A percentile compares a stretch with the other conserved stretches of the same genome.
These are phyloP conservation scores for Caenorhabditis auriculariae DNA, from an alignment of 2,888 invertebrate genomes.

Conservation along the genomic window DNA sequence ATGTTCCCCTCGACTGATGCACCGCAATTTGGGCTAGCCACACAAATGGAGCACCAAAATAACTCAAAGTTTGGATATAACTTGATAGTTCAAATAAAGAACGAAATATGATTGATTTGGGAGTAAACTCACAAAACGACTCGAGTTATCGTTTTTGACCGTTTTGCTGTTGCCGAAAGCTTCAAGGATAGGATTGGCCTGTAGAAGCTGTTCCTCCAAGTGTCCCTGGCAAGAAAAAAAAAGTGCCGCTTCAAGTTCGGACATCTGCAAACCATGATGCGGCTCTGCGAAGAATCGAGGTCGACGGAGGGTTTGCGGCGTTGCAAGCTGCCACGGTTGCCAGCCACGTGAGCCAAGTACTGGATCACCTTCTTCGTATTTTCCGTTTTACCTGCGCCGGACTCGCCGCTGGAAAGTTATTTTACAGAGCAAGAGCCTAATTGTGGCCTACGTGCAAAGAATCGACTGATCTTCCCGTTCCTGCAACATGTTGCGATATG, in stretches of 20 bases:
- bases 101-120: neutral
- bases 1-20: no score
- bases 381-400: conserved; percentile 99
- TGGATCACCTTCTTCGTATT: conserved; percentile 99
- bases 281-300: conserved; percentile 28
- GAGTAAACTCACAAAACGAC: conserved; percentile 90
- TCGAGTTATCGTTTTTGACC: conserved; percentile 99
- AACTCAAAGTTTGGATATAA: no score
- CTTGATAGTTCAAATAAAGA: no score
- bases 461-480: conserved; percentile 99
- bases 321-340: conserved; percentile 68
- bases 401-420: conserved; percentile 76
- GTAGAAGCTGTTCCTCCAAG: conserved; percentile 94
- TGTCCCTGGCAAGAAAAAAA: conserved; percentile 91
- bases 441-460: conserved; percentile 77
- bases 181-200: conserved; percentile 96
- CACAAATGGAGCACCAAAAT: no score
- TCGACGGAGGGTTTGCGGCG: conserved; percentile 18
- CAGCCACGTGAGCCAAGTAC: conserved; percentile 97
- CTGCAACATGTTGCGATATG: conserved; percentile 99
- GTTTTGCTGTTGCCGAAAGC: conserved; percentile 99
- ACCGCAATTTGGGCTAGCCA: no score
- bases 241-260: no score
- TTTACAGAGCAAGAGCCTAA: neutral
- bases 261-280: conserved; percentile 7